Base-by-base conservation (phyloP, 2,797 vertebrate genomes). In the Okamejei kenojei region DNA sequence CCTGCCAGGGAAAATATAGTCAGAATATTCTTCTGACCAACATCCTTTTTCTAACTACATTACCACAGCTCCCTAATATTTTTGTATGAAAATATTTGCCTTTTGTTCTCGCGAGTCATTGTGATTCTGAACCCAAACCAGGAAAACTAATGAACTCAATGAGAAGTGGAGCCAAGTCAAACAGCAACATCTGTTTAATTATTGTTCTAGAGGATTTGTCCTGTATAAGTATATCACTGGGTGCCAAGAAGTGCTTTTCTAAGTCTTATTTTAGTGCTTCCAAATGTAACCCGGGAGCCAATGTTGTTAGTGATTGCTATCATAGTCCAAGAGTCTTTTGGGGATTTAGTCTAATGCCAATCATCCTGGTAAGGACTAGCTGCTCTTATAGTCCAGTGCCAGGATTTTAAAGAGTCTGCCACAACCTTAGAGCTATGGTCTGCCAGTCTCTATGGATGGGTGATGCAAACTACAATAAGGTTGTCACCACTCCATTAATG, bases 61-160 rank as follows among this genome's bases (percentile, higher is more conserved):
- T 38, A 29, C 38, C 38, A 17, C 38, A 58, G 10, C 38, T 82
- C 38, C 45, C 38, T 9, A 54, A 26, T 54, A 9, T 38, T 82
- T 82, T 82, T 21, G 54, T 54, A 23, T 82, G 45, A 82, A 82
- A 82, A 82, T 23, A 82, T 58, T 82, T 82, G 80, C 11, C 80
- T 82, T 82, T 82, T 2, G 21, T 8, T 23, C 80, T 82, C 45
- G 13, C 10, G 11, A n/a, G 61, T 11, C 10, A n/a, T 61, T 15
- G 6, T 13, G 23, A 58, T 13, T 84, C 26, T n/a, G 61, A 29
- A 84, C 26, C 54, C 81, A 84, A 63, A 63, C 23, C 81, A 61
- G 11, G 54, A 61, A 82, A 84, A 84, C 81, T 84, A 61, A n/a
- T 84, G n/a, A 61, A 29, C 54, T 61, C 54, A 61, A 61, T 84